Base-by-base conservation (phyloP, 2,113 vertebrate genomes). In the Dromas ardeola region DNA sequence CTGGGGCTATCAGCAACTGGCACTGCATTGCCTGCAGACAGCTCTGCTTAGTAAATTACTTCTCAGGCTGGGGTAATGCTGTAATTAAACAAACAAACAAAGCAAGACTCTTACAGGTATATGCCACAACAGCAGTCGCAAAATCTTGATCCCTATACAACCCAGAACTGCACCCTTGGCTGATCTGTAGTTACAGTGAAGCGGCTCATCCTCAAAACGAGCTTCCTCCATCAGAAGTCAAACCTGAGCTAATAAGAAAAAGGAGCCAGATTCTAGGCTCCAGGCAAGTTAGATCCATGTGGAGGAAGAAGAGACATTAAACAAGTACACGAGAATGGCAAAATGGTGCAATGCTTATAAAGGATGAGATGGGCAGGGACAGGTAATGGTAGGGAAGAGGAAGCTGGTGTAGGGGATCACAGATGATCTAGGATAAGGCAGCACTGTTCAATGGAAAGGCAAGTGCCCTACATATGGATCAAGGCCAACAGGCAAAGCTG, bases 1-100 rank as follows among this genome's bases (percentile, higher is more conserved):
- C 81, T 77, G 72, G 82, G 56, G 85, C 56, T 49, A 91, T n/a
- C 66, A 96, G 76, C 32, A 92, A 86, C 47, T 50, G 10, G 20
- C 40, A 76, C 65, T 62, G 43, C 29, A 86, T 26, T 45, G 78
- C 69, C 70, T 65, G 63, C 10, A 5, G 81, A 71, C 63, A 92
- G 34, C 81, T 86, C 70, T 77, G 87, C 29, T 73, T 93, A 63
- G 81, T 89, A 89, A 91, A 91, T 66, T 72, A 81, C 65, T 38
- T 90, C 90, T 91, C 40, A 90, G 45, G 52, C 29, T 90, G 63
- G 69, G 53, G 55, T 86, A 93, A 95, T 43, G 62, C 29, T 67
- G 30, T 88, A 78, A 87, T 88, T 96, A 96, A 95, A 93, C 22
- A 89, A 84, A 94, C 81, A 65, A 71, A 90, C 67, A 76, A 92